Conservation (phyloP, 2,888 invertebrate genomes). For the Tachina grossa region DNA sequence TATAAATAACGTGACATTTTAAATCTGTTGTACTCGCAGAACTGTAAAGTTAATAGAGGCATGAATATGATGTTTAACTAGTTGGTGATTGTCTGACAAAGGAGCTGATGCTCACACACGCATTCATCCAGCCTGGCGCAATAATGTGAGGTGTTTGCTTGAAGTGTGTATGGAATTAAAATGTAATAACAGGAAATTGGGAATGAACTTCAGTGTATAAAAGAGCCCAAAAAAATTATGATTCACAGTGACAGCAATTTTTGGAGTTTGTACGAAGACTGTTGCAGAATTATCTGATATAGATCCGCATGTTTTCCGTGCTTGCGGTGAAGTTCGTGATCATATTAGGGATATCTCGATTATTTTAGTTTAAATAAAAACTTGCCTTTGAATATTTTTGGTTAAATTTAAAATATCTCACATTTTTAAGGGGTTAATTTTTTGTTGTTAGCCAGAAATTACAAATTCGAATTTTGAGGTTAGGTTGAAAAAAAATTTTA, state of each 20-base stretch:
- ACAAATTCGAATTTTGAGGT: not conserved
- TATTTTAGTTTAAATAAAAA: no score
- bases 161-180: slow-evolving; percentile 30
- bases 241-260: not conserved
- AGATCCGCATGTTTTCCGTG: no score
- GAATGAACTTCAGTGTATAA: not conserved
- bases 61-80: not conserved
- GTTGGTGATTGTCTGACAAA: not conserved
- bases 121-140: not conserved
- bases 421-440: not conserved
- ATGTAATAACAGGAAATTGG: slow-evolving; percentile 36
- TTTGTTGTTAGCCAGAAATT: not conserved
- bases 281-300: no score
- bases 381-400: no score
- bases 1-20: slow-evolving; percentile 54
- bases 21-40: slow-evolving; percentile 28
- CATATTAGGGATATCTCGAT: no score
- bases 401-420: no score
- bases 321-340: no score
- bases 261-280: not conserved
- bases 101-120: slow-evolving; percentile 18
- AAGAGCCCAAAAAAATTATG: not conserved
- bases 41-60: slow-evolving; percentile 36
- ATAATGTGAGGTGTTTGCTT: slow-evolving; percentile 7
- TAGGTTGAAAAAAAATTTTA: not conserved